These are phyloP conservation scores for Synanthedon formicaeformis DNA, from an alignment of 2,888 invertebrate genomes.

Conservation along the genomic window DNA sequence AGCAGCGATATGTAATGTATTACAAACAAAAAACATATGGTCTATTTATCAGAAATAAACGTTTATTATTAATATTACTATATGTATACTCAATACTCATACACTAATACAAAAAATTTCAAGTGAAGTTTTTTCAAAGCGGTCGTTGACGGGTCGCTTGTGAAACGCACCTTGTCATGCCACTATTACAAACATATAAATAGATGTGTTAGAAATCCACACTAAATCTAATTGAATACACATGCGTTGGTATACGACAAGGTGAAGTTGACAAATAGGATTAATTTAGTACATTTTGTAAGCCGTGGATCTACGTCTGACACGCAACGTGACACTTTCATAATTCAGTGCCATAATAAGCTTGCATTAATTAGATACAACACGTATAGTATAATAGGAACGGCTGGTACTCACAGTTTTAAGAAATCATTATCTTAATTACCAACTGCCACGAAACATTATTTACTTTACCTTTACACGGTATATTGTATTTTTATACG, in stretches of 20 bases:
- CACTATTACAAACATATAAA: too few relatives aligned
- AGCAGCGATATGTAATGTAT: too few relatives aligned
- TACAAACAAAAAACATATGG: too few relatives aligned
- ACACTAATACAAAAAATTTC: too few relatives aligned
- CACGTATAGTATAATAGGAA: slow-evolving; percentile 5
- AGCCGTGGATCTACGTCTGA: slow-evolving; percentile 13
- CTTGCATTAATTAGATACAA: slow-evolving; percentile 7
- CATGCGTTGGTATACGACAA: background rate
- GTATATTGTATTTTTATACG: slow-evolving; percentile 3
- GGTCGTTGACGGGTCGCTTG: too few relatives aligned
- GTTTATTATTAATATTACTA: too few relatives aligned
- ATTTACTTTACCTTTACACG: slow-evolving; percentile 19
- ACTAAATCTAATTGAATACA: too few relatives aligned
- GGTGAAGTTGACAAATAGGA: background rate
- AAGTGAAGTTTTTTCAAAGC: too few relatives aligned
- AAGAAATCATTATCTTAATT: slow-evolving; percentile 39
- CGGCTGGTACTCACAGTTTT: slow-evolving; percentile 15
- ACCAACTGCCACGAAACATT: slow-evolving; percentile 30
- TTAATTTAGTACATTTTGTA: background rate
- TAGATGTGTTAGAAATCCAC: too few relatives aligned
- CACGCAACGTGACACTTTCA: slow-evolving; percentile 45
- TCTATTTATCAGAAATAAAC: too few relatives aligned
- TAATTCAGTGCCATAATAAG: slow-evolving; percentile 53
- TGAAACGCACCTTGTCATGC: too few relatives aligned
- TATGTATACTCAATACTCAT: too few relatives aligned